Conservation (phyloP, 2,113 vertebrate genomes). For the Oreotrochilus melanogaster region DNA sequence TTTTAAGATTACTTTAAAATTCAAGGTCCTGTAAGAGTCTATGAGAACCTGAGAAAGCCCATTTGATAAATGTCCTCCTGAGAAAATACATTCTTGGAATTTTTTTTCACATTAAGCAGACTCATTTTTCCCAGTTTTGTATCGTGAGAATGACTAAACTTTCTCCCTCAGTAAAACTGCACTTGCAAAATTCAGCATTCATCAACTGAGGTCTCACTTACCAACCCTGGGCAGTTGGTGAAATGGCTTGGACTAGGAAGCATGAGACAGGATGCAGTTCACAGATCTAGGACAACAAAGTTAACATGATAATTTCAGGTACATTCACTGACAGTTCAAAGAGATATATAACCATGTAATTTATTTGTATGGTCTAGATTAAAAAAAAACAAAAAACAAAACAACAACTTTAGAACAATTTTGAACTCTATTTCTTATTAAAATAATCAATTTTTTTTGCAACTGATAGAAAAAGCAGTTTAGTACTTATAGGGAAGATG, state of each 20-base stretch:
- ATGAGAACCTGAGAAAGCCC: background rate
- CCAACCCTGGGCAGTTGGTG: background rate
- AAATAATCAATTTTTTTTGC: background rate
- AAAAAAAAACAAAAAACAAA: background rate
- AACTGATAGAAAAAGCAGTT: background rate
- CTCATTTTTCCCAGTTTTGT: background rate
- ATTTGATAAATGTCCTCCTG: background rate
- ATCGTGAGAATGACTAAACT: background rate
- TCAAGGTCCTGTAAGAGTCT: background rate
- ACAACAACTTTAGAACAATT: background rate
- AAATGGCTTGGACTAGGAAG: background rate
- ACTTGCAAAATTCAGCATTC: background rate
- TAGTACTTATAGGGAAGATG: background rate
- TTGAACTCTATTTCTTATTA: background rate
- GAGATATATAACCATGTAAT: background rate
- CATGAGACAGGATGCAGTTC: conserved; percentile 2
- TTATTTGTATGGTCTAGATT: background rate
- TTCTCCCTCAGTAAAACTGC: background rate
- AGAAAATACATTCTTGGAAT: background rate
- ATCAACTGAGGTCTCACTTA: background rate
- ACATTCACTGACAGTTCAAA: conserved; percentile 1
- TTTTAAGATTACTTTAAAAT: background rate
- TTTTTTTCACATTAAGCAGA: background rate
- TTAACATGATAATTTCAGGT: background rate
- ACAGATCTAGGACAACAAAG: background rate